Conservation (phyloP, 2,113 vertebrate species). For the Nettapus auritus region DNA sequence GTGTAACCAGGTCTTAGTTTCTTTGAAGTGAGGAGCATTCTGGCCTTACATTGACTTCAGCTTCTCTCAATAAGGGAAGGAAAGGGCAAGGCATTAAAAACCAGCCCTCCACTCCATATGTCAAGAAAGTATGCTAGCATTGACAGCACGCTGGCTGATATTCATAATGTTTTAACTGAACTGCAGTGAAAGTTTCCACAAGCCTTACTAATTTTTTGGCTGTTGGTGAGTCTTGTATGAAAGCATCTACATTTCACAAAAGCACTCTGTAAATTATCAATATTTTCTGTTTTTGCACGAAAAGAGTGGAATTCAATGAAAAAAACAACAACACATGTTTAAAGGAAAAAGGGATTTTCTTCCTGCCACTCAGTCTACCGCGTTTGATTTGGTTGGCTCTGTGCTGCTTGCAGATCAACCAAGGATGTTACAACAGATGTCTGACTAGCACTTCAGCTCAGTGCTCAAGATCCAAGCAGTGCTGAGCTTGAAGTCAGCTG, state of each 20-base stretch:
- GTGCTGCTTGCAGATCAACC: constrained; percentile 23
- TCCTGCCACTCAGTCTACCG: not conserved
- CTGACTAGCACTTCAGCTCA: not conserved
- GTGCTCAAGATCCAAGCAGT: not conserved
- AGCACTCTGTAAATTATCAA: not conserved
- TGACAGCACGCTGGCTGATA: not conserved
- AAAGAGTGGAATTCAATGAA: not conserved
- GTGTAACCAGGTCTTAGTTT: not conserved
- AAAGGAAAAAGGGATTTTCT: not conserved
- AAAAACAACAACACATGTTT: accelerated
- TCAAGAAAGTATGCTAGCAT: not conserved
- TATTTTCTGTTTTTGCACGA: not conserved
- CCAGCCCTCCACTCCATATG: not conserved
- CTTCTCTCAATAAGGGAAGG: not conserved
- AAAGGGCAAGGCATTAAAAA: not conserved
- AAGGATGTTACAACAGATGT: not conserved
- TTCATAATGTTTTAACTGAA: not conserved
- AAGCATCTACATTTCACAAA: not conserved
- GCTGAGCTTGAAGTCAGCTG: not conserved
- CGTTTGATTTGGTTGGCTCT: constrained; percentile 12
- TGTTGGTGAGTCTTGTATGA: not conserved
- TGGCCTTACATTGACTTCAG: not conserved
- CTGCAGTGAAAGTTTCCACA: not conserved
- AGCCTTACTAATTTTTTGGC: not conserved
- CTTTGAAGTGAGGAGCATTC: not conserved